These are phyloP conservation scores for Ptychoptera contaminata DNA, from an alignment of 2,888 invertebrate species.

Conservation along the genomic window DNA sequence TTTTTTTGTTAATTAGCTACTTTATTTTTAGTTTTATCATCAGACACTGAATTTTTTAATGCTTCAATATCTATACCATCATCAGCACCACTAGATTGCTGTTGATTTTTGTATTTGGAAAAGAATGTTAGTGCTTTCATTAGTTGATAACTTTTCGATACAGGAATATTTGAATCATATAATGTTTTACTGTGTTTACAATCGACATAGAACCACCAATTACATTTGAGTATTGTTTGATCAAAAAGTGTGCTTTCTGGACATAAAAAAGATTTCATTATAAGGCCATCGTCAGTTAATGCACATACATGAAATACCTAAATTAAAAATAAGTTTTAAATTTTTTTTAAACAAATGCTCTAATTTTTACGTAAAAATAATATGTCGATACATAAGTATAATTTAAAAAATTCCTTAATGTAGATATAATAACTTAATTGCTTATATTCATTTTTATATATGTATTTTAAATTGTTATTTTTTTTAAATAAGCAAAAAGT, in stretches of 20 bases:
- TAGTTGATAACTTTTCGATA: slow-evolving; percentile 80
- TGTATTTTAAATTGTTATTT: too few species aligned
- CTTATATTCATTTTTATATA: too few species aligned
- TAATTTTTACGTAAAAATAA: background rate
- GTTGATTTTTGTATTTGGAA: slow-evolving; percentile 63
- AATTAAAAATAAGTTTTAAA: slow-evolving; percentile 12
- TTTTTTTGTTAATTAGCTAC: too few species aligned
- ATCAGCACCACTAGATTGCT: slow-evolving; percentile 9
- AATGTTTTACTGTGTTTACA: slow-evolving; percentile 65
- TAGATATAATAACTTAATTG: too few species aligned
- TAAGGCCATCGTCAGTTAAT: slow-evolving; percentile 71
- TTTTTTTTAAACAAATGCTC: too few species aligned
- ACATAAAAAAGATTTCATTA: slow-evolving; percentile 83
- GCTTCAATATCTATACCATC: slow-evolving; percentile 12
- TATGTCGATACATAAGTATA: background rate
- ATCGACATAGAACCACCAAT: slow-evolving; percentile 91
- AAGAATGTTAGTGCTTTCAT: slow-evolving; percentile 84
- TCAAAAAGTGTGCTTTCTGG: slow-evolving; percentile 84
- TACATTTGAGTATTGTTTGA: slow-evolving; percentile 79
- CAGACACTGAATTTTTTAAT: slow-evolving; percentile 12
- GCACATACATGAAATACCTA: slow-evolving; percentile 88
- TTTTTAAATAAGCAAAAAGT: too few species aligned
- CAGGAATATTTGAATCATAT: slow-evolving; percentile 80
- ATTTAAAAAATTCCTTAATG: too few species aligned
- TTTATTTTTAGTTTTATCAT: background rate